phyloP scores from a whole-genome alignment of 2,113 vertebrate species.

The Recurvirostra avosetta region DNA sequence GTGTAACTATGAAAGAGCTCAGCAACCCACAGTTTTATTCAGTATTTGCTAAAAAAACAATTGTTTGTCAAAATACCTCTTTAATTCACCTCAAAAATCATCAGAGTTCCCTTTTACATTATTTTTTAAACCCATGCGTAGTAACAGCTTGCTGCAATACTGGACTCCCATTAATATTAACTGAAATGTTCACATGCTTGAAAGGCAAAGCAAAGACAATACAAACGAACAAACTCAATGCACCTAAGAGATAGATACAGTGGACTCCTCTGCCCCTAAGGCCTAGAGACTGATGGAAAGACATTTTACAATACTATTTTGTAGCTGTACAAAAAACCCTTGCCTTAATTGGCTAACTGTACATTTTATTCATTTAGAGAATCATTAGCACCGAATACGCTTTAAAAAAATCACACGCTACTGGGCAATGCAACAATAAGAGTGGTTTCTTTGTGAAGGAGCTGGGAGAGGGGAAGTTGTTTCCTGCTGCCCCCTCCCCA shows the following conservation, averaged over 20 bases:
- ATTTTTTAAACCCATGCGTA: neutral
- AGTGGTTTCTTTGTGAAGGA: neutral
- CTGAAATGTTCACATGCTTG: neutral
- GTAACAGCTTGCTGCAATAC: neutral
- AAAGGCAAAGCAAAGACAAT: constrained; percentile 39
- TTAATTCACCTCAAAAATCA: constrained; percentile 11
- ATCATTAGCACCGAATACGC: neutral
- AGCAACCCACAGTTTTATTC: neutral
- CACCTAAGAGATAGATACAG: neutral
- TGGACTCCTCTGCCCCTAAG: neutral
- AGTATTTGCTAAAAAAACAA: neutral
- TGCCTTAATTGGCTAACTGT: constrained; percentile 2
- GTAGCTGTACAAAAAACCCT: constrained; percentile 3
- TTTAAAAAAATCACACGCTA: neutral
- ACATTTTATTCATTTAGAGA: constrained; percentile 14
- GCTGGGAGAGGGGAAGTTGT: neutral
- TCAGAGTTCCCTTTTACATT: neutral
- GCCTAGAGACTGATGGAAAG: neutral
- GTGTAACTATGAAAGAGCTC: neutral
- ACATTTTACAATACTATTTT: neutral
- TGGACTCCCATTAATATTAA: constrained; percentile 16
- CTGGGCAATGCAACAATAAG: neutral
- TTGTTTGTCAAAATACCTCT: neutral
- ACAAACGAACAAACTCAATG: constrained; percentile 3
- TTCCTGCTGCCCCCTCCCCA: neutral